These are phyloP conservation scores for Cynoglossus semilaevis DNA, from an alignment of 2,113 vertebrate species.

Conservation along the genomic window DNA sequence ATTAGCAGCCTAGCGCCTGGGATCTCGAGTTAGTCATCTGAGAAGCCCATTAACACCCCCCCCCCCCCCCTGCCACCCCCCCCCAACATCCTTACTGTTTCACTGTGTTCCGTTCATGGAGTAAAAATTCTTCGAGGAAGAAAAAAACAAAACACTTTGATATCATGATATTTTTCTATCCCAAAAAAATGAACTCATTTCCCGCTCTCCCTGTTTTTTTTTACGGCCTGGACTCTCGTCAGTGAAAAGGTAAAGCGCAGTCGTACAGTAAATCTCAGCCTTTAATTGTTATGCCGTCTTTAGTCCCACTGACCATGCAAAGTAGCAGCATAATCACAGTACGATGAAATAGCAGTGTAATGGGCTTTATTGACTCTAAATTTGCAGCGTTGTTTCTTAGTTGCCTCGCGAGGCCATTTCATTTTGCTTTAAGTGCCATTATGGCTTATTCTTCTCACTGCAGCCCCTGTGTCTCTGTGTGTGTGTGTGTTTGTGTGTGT, in stretches of 20 bases:
- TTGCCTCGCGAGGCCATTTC: constrained; percentile 37
- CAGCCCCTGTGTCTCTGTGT: background rate
- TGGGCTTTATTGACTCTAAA: constrained; percentile 54
- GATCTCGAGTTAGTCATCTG: constrained; percentile 65
- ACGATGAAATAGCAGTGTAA: constrained; percentile 39
- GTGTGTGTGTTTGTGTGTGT: background rate
- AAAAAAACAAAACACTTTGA: constrained; percentile 22
- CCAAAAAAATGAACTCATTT: constrained; percentile 24
- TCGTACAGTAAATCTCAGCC: constrained; percentile 6
- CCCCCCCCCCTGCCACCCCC: constrained; percentile 4
- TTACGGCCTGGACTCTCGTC: constrained; percentile 17
- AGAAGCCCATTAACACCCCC: constrained; percentile 49
- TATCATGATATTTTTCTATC: constrained; percentile 16
- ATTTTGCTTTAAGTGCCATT: constrained; percentile 41
- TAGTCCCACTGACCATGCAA: constrained; percentile 32
- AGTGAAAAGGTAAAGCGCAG: constrained; percentile 15
- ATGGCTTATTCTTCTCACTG: constrained; percentile 18
- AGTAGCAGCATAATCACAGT: constrained; percentile 47
- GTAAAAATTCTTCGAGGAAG: constrained; percentile 22
- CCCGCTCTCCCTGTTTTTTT: constrained; percentile 8
- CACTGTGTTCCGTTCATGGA: constrained; percentile 9
- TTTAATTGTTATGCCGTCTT: constrained; percentile 36
- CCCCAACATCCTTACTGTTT: background rate
- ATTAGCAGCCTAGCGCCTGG: constrained; percentile 64
- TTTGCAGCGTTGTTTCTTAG: constrained; percentile 35